Evolutionary conservation across 2,888 invertebrate genomes (phyloP).

Genomic region (Sipha maydis): DNA sequence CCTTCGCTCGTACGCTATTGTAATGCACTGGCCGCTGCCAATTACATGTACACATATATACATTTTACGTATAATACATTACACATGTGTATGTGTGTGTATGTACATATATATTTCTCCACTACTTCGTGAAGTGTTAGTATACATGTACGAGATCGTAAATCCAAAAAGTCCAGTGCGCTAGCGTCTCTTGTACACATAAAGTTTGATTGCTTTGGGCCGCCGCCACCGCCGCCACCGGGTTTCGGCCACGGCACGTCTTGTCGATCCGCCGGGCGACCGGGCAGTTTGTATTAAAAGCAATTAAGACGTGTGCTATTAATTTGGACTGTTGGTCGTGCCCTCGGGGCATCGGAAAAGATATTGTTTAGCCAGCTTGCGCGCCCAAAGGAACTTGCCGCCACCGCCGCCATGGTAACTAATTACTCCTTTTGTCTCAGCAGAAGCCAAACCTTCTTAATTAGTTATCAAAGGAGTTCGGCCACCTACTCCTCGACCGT

Average conservation of each 20-base stretch:
- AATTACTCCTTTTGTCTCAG: conserved; percentile 61
- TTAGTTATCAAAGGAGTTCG: conserved; percentile 62
- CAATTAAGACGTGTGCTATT: conserved; percentile 61
- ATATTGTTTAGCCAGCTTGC: conserved; percentile 61
- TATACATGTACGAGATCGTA: conserved; percentile 5
- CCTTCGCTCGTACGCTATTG: background rate
- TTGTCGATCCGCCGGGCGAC: conserved; percentile 54
- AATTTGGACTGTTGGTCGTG: conserved; percentile 58
- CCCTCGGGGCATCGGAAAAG: conserved; percentile 61
- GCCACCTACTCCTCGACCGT: conserved; percentile 15
- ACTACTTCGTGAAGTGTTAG: background rate
- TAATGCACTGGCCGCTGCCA: conserved; percentile 9
- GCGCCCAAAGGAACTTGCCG: conserved; percentile 56
- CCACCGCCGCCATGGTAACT: conserved; percentile 31
- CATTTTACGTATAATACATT: background rate
- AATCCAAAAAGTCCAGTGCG: conserved; percentile 53
- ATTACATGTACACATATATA: conserved; percentile 1
- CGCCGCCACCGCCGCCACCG: conserved; percentile 36
- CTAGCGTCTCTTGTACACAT: conserved; percentile 16
- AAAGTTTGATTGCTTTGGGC: conserved; percentile 62
- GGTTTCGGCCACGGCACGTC: conserved; percentile 24
- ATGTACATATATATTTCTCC: background rate
- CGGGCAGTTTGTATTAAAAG: conserved; percentile 62
- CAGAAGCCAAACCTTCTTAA: conserved; percentile 62
- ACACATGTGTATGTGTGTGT: conserved; percentile 12